These are phyloP conservation scores for Bergia sp. DNA, from an alignment of 92 coral and sea anemone genomes.

Conservation along the genomic window DNA sequence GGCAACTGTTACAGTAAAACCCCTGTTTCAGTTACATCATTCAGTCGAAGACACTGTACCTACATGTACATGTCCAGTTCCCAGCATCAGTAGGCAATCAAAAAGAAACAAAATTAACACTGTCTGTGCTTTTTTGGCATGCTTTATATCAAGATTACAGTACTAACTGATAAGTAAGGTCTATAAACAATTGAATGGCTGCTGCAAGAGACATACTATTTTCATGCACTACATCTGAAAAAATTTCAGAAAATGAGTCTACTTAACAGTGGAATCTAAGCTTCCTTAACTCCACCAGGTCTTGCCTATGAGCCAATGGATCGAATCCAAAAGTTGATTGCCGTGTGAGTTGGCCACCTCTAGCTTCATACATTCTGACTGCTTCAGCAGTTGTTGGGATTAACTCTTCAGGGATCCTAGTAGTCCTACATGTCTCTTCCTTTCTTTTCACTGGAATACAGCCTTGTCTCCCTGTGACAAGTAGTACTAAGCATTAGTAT, in stretches of 20 bases:
- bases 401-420: conserved; percentile 26
- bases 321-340: conserved; percentile 46
- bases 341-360: conserved; percentile 39
- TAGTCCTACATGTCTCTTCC: conserved; percentile 41
- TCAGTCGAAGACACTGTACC: too few relatives aligned
- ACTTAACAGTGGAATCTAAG: conserved; percentile 23
- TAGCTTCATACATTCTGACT: conserved; percentile 51
- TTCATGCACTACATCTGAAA: conserved; percentile 44
- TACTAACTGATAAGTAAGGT: conserved; percentile 2
- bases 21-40: too few relatives aligned
- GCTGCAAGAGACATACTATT: conserved; percentile 26
- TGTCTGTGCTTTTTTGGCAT: neutral
- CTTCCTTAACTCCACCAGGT: conserved; percentile 34
- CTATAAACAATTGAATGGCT: conserved; percentile 13
- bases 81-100: too few relatives aligned
- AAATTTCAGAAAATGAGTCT: conserved; percentile 41
- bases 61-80: too few relatives aligned
- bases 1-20: too few relatives aligned
- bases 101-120: too few relatives aligned
- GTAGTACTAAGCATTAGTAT: too few relatives aligned
- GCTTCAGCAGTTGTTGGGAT: conserved; percentile 50
- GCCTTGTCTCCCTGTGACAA: conserved; percentile 33
- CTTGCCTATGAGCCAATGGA: conserved; percentile 36
- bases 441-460: conserved; percentile 49
- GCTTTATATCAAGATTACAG: neutral